Percentiles rank a stretch among this genome's conserved stretches.
phyloP scores from a whole-genome alignment of 2,888 invertebrate species.

The Hyposoter dolosus region DNA sequence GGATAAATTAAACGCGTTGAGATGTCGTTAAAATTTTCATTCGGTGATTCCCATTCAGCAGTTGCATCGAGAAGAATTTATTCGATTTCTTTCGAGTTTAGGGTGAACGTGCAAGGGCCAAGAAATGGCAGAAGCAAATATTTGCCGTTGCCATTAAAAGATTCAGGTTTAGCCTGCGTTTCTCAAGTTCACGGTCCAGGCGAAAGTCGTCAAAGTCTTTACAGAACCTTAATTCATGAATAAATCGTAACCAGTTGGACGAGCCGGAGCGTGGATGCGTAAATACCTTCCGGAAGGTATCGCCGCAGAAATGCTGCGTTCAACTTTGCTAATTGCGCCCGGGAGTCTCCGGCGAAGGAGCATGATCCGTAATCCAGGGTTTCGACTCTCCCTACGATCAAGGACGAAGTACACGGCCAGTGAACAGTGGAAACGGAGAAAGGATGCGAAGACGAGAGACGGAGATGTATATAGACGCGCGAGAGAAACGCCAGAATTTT shows the following conservation, averaged over 20 bases:
- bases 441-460: constrained; percentile 23
- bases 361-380: constrained; percentile 39
- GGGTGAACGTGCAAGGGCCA: neutral
- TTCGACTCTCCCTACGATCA: constrained; percentile 42
- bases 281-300: neutral
- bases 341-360: constrained; percentile 36
- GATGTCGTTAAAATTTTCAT: constrained; percentile 36
- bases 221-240: constrained; percentile 36
- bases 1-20: constrained; percentile 30
- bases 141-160: constrained; percentile 25
- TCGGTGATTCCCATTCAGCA: neutral
- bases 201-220: constrained; percentile 4
- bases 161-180: neutral
- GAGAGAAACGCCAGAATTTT: constrained; percentile 34
- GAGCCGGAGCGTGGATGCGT: neutral
- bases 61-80: neutral
- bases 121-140: constrained; percentile 5
- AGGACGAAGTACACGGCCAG: constrained; percentile 49
- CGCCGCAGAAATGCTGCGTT: constrained; percentile 39
- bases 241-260: constrained; percentile 17
- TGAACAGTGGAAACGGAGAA: constrained; percentile 15
- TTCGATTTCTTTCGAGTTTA: neutral
- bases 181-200: constrained; percentile 1
- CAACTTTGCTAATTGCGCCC: constrained; percentile 73
- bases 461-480: neutral